Evolutionary conservation across 2,113 vertebrate genomes (phyloP).

Genomic region (Siphamia tubifer): DNA sequence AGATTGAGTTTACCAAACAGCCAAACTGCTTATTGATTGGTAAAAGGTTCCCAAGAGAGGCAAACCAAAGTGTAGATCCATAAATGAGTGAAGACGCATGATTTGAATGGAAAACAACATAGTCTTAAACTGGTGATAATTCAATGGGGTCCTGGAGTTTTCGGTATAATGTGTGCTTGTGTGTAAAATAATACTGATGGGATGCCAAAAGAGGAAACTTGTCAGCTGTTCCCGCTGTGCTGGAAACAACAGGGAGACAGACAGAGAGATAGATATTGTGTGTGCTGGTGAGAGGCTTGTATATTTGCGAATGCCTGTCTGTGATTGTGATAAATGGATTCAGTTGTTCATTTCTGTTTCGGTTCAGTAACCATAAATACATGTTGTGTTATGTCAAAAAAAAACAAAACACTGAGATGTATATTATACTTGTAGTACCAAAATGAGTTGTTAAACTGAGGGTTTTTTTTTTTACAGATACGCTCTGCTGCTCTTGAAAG

Average conservation of each 20-base stretch:
- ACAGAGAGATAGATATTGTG: constrained; percentile 23
- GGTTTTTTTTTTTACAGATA: neutral
- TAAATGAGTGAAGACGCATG: neutral
- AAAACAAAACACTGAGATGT: neutral
- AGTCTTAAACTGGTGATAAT: neutral
- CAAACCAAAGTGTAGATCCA: neutral
- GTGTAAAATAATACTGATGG: constrained; percentile 25
- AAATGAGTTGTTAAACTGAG: constrained; percentile 9
- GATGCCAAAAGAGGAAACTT: constrained; percentile 57
- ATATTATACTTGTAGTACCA: neutral
- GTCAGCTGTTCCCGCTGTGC: constrained; percentile 66
- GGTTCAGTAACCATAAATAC: constrained; percentile 24
- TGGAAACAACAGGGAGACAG: constrained; percentile 56
- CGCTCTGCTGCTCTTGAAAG: neutral
- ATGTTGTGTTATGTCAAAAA: neutral
- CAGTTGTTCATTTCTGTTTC: constrained; percentile 22
- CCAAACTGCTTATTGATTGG: constrained; percentile 31
- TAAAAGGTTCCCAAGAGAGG: neutral
- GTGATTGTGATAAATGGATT: constrained; percentile 31
- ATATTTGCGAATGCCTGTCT: neutral
- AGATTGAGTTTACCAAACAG: constrained; percentile 17
- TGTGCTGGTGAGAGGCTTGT: constrained; percentile 5
- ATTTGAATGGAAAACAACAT: neutral
- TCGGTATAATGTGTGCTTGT: neutral
- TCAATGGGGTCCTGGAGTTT: neutral